Percentiles rank a stretch among this genome's conserved stretches.
Evolutionary conservation across 2,113 vertebrate species (phyloP).

Genomic region (Menidia beryllina): DNA sequence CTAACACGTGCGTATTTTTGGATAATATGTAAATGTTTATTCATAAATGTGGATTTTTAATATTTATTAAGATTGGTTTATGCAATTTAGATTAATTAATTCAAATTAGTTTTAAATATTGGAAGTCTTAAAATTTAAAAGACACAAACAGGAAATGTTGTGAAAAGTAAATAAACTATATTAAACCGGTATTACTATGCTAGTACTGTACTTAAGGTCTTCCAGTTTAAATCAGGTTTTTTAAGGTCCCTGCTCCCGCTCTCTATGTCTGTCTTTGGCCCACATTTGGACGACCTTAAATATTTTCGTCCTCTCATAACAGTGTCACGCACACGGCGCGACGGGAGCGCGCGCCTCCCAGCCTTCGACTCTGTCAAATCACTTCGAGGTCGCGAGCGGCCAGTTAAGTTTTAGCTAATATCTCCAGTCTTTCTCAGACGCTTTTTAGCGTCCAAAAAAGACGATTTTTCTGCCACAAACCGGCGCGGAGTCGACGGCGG

Average conservation of each 20-base stretch:
- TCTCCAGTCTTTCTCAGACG: slow-evolving; percentile 1
- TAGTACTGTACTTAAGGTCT: slow-evolving; percentile 49
- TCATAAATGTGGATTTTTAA: too few relatives aligned
- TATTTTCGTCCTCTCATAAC: slow-evolving; percentile 25
- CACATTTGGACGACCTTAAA: slow-evolving; percentile 63
- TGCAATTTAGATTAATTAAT: too few relatives aligned
- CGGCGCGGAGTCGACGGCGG: not conserved
- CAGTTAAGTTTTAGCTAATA: not conserved
- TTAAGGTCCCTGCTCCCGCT: not conserved
- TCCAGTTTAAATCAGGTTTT: not conserved
- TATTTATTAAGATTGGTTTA: too few relatives aligned
- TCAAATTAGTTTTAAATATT: too few relatives aligned
- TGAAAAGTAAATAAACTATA: not conserved
- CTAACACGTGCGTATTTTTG: too few relatives aligned
- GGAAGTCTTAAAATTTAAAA: too few relatives aligned
- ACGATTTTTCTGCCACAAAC: not conserved
- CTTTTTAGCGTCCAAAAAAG: not conserved
- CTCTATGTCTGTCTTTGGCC: slow-evolving; percentile 5
- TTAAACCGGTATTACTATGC: not conserved
- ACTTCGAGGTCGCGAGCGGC: slow-evolving; percentile 23
- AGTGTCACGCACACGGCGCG: slow-evolving; percentile 1
- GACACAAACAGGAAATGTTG: too few relatives aligned
- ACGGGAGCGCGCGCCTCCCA: slow-evolving; percentile 34
- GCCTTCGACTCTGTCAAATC: slow-evolving; percentile 54
- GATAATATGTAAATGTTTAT: too few relatives aligned